Evolutionary conservation across 2,888 invertebrate genomes (phyloP).

Genomic region (Ochropleura plecta): DNA sequence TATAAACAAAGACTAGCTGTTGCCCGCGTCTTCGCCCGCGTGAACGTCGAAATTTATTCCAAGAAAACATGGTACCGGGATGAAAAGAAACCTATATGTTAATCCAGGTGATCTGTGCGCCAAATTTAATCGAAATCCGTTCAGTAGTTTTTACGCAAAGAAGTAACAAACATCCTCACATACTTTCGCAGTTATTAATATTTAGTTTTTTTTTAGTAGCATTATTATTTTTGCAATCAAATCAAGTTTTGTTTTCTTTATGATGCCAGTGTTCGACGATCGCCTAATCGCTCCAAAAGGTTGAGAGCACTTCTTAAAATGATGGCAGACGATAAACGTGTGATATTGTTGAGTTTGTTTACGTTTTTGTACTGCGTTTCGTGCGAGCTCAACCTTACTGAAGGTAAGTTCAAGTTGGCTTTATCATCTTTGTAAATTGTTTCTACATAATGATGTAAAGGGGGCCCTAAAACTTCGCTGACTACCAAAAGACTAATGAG

Average conservation of each 20-base stretch:
- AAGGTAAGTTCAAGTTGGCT: constrained; percentile 19
- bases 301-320: not conserved
- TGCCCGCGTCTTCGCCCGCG: too few relatives aligned
- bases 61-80: too few relatives aligned
- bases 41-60: too few relatives aligned
- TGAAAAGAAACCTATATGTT: too few relatives aligned
- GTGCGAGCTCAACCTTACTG: constrained; percentile 22
- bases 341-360: not conserved
- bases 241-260: not conserved
- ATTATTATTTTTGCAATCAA: not conserved
- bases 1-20: not conserved
- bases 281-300: not conserved
- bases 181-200: too few relatives aligned
- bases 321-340: not conserved
- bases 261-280: not conserved
- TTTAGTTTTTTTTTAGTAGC: too few relatives aligned
- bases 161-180: too few relatives aligned
- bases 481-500: not conserved
- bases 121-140: too few relatives aligned
- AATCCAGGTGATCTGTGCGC: too few relatives aligned
- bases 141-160: too few relatives aligned
- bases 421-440: not conserved
- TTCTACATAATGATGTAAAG: not conserved
- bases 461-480: too few relatives aligned
- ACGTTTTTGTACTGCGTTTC: not conserved